Evolutionary conservation across 2,888 invertebrate genomes (phyloP), one percentile per base, ranked within the genome.

Genomic region (Dryadula phaetusa): DNA sequence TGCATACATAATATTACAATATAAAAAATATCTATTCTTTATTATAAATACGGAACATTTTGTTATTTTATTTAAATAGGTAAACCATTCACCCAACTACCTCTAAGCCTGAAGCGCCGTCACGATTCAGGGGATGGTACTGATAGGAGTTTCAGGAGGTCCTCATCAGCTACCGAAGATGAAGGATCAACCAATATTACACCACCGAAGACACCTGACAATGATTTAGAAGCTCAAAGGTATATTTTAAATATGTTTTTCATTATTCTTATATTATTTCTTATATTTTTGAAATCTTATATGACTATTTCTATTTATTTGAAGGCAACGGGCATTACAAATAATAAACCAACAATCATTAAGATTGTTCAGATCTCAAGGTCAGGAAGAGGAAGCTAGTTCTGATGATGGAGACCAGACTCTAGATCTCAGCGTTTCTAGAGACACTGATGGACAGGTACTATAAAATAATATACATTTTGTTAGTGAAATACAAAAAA

Each of bases 391-490:
- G 64, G 93, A 93, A 42, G 90, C 86, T 2, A 93, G 92, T 62
- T 93, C 93, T 75, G 93, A 93, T 75, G 93, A 93, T 78, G 93
- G 93, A 74, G 93, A 93, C 28, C 92, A 93, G 73, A 93, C 93
- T 61, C 80, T 93, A 40, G 93, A 93, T 72, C 78, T 93, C 2
- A 93, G 93, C 67, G 87, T 93, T 0, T 92, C 93, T 1, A 92
- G 93, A 73, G 93, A 93, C 72, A 85, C 85, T 18, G 93, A 93
- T 78, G 92, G 92, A 73, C 93, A 93, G 87, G 93, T 93, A 66
- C 25, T 52, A 40, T 54, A 54, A 7, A 37, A 34, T 18, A 25
- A 16, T 14, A 47, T 62, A 25, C 10, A 16, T 54, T 37, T 10
- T 28, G 34, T 12, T 20, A 10, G 37, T 12, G 37, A 44, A 18